Evolutionary conservation across 2,888 invertebrate species (phyloP).

Genomic region (Agrypnus murinus): DNA sequence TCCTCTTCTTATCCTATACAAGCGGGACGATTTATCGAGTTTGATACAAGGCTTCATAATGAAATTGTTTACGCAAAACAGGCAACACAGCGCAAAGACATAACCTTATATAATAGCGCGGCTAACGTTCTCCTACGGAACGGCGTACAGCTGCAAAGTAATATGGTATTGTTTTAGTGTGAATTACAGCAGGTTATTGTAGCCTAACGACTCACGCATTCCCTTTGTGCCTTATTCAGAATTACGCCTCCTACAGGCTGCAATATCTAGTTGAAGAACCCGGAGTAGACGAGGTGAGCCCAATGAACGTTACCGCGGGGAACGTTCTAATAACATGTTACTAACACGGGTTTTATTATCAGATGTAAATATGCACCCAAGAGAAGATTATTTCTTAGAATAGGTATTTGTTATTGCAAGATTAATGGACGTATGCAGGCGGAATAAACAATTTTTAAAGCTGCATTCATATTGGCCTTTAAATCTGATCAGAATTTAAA

Average conservation of each 20-base stretch:
- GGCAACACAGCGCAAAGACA: slow-evolving; percentile 39
- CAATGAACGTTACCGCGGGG: slow-evolving; percentile 31
- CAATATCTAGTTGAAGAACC: slow-evolving; percentile 55
- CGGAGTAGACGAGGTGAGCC: slow-evolving; percentile 47
- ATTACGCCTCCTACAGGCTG: slow-evolving; percentile 54
- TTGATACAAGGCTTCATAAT: slow-evolving; percentile 44
- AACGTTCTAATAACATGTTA: slow-evolving; percentile 38
- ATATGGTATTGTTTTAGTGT: slow-evolving; percentile 59
- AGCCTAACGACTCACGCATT: slow-evolving; percentile 60
- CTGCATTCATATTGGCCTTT: too few relatives aligned
- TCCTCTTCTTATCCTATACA: slow-evolving; percentile 31
- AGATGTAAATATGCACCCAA: slow-evolving; percentile 25
- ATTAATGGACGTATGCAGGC: not conserved
- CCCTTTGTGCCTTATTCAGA: slow-evolving; percentile 56
- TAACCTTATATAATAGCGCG: slow-evolving; percentile 45
- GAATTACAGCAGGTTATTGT: slow-evolving; percentile 62
- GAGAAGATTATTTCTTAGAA: slow-evolving; percentile 43
- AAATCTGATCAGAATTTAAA: too few relatives aligned
- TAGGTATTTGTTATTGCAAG: slow-evolving; percentile 40
- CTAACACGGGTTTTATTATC: slow-evolving; percentile 32
- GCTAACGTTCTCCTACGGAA: slow-evolving; percentile 39
- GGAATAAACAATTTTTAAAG: slow-evolving; percentile 5
- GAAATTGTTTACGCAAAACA: slow-evolving; percentile 50
- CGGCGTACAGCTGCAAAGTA: slow-evolving; percentile 47
- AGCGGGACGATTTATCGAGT: slow-evolving; percentile 43